Conservation (phyloP, 2,113 vertebrate genomes). For the Baryphthengus martii region DNA sequence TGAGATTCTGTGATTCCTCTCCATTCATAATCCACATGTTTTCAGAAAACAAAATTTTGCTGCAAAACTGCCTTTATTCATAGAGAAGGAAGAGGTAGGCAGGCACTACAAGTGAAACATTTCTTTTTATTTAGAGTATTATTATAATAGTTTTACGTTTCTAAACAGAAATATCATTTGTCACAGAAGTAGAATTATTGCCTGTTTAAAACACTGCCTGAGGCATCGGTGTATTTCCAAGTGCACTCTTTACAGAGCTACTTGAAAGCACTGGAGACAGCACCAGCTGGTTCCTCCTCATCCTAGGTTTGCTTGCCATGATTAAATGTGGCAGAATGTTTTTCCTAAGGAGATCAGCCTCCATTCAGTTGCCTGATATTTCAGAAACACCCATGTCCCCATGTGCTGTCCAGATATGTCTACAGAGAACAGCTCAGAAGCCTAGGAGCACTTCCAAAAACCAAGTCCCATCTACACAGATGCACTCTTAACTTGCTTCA, state of each 20-base stretch:
- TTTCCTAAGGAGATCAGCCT: neutral
- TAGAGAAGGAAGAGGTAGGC: neutral
- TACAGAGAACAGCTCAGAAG: neutral
- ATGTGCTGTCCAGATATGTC: neutral
- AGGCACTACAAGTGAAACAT: rapidly evolving
- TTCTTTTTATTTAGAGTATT: neutral
- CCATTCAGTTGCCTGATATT: neutral
- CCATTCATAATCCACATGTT: neutral
- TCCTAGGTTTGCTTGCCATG: neutral
- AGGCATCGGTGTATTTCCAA: neutral
- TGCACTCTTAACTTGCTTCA: neutral
- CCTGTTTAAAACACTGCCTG: neutral
- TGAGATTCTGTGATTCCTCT: too few relatives aligned
- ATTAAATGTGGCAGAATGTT: neutral
- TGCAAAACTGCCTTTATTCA: neutral
- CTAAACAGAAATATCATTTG: neutral
- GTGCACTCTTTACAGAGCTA: neutral
- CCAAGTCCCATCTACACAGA: neutral
- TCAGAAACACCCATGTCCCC: neutral
- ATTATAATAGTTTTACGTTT: neutral
- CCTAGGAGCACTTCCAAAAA: neutral
- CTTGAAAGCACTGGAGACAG: neutral
- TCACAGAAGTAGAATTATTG: neutral
- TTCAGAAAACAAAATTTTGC: neutral
- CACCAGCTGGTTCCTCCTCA: neutral